Conservation (phyloP, 2,113 vertebrate species). For the Spheniscus mendiculus region DNA sequence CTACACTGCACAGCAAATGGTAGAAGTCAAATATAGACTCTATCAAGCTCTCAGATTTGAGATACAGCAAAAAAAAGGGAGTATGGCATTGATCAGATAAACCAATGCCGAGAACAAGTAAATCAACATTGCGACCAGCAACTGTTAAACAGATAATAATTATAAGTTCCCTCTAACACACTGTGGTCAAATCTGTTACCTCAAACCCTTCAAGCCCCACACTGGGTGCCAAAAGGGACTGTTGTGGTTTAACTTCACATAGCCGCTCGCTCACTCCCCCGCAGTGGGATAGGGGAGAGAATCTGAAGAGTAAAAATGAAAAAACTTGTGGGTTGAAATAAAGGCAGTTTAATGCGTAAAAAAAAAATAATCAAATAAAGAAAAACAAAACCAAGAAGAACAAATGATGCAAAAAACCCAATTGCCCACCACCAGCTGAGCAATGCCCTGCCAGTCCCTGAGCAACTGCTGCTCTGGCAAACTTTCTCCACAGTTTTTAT, state of each 20-base stretch:
- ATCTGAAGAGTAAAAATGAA: background rate
- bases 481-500: background rate
- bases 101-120: background rate
- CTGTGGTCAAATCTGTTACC: background rate
- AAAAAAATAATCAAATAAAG: background rate
- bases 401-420: background rate
- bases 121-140: background rate
- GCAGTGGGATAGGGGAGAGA: background rate
- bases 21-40: background rate
- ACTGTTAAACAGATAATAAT: background rate
- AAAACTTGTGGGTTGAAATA: background rate
- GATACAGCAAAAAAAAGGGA: background rate
- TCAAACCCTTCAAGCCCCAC: background rate
- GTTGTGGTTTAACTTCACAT: background rate
- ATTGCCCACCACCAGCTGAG: background rate
- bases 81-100: background rate
- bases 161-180: background rate
- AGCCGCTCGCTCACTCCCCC: background rate
- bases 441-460: background rate
- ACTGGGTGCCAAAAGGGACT: background rate
- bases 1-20: background rate
- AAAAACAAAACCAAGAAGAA: background rate
- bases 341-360: fast-evolving
- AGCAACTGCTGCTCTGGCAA: background rate
- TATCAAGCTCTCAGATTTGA: background rate